Evolutionary conservation across 1,140 invertebrate species (phyloP).

Genomic region (Armadillidium nasatum): DNA sequence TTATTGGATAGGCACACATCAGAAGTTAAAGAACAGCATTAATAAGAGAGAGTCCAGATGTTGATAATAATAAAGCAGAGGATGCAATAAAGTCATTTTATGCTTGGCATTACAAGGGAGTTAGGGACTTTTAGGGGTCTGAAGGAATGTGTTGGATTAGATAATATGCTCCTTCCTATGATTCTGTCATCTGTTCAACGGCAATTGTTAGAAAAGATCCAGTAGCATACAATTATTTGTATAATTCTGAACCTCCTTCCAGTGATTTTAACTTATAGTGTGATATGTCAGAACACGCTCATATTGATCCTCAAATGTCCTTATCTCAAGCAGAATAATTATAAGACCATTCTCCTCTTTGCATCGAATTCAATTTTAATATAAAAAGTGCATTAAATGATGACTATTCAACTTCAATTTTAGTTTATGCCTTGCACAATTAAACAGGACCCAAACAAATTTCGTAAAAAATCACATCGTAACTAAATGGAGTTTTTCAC

Average conservation of each 20-base stretch:
- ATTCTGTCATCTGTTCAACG: not conserved
- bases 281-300: not conserved
- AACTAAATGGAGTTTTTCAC: not conserved
- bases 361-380: not conserved
- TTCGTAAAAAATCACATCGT: not conserved
- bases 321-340: not conserved
- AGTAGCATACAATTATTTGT: not conserved
- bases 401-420: not conserved
- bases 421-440: not conserved
- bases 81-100: not conserved
- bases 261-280: not conserved
- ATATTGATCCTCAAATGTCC: not conserved
- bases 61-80: not conserved
- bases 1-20: not conserved
- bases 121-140: not conserved
- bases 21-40: not conserved
- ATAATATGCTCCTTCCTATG: not conserved
- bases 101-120: not conserved
- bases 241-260: not conserved
- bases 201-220: not conserved
- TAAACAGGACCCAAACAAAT: not conserved
- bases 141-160: not conserved
- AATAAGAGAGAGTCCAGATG: not conserved
- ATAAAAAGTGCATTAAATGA: not conserved
- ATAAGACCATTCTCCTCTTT: not conserved